A percentile compares a stretch with the other conserved stretches of the same genome.
Evolutionary conservation across 2,888 invertebrate species (phyloP).

Genomic region (Phaonia tiefii): DNA sequence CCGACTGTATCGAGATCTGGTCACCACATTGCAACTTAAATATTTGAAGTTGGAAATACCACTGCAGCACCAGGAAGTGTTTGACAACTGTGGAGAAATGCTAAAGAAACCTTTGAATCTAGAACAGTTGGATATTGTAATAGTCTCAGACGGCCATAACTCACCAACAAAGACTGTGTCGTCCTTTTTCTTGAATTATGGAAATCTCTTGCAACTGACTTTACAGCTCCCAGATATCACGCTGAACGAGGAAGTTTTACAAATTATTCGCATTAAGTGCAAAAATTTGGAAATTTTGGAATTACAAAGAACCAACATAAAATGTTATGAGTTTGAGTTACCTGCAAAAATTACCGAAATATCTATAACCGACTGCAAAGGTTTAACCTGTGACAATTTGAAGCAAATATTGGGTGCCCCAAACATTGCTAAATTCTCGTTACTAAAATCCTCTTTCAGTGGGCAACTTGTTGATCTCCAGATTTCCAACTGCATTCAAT

Average conservation of each 20-base stretch:
- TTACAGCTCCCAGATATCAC: background rate
- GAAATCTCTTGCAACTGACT: background rate
- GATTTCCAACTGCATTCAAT: background rate
- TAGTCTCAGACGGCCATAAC: background rate
- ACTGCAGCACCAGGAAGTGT: background rate
- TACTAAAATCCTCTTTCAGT: too few species aligned
- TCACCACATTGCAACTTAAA: background rate
- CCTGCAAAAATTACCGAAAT: conserved; percentile 25
- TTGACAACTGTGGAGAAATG: too few species aligned
- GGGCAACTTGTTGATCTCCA: too few species aligned
- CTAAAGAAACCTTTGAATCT: background rate
- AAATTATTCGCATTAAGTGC: background rate
- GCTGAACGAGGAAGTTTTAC: conserved; percentile 12
- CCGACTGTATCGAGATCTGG: background rate
- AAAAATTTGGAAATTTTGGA: conserved; percentile 2
- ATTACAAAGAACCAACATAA: conserved; percentile 29
- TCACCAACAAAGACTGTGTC: too few species aligned
- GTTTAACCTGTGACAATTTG: conserved; percentile 48
- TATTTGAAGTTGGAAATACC: background rate
- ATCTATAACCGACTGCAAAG: conserved; percentile 30
- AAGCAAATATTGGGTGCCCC: conserved; percentile 35
- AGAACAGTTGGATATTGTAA: conserved; percentile 30
- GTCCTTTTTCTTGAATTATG: background rate
- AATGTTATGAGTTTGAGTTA: background rate
- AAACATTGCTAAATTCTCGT: conserved; percentile 21